Evolutionary conservation across 2,888 invertebrate species (phyloP), one percentile per base, ranked within the genome.

Genomic region (Mesochorus sp.): DNA sequence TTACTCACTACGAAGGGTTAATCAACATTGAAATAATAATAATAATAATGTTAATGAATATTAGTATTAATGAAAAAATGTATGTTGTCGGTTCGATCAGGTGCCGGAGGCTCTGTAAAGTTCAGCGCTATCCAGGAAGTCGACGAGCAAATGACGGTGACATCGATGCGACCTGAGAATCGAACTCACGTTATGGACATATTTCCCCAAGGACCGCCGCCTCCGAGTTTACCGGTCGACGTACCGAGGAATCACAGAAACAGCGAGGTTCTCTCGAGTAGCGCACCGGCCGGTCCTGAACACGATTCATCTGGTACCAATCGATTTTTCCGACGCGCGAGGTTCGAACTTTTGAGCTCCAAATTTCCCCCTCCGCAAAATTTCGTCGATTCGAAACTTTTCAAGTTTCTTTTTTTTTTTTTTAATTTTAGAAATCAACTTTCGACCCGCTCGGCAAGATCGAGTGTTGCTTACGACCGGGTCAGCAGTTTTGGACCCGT

Each of bases 111-210:
- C 1, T 88, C 90, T 0, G 89, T 87, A 86, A 86, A 87, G 61
- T 90, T 91, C 67, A 90, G 88, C 1, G 91, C 90, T 3, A 92
- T 92, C 49, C 91, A 92, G 80, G 92, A 92, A 81, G 91, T 92
- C 0, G 97, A 97, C 86, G 97, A 97, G 87, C 96, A 97, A 89
- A 92, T 94, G 85, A 97, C 96, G 6, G 95, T 96, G 75, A 96
- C 95, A 3, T 96, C 96, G 49, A 94, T 94, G 92, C 94, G 94
- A 85, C 91, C 92, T 87, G 89, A 93, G 88, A 88, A 91, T 62
- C 85, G 86, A 14, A 90, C 90, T 0, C 90, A 90, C 70, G 88
- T 91, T 8, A 84, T 87, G 64, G 90, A 80, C 34, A 90, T 91
- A 76, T 91, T 91, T 57, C 80, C 88, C 0, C 88, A 89, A 70